Evolutionary conservation across 2,797 vertebrate species (phyloP).

Genomic region (Erpetoichthys calabaricus): DNA sequence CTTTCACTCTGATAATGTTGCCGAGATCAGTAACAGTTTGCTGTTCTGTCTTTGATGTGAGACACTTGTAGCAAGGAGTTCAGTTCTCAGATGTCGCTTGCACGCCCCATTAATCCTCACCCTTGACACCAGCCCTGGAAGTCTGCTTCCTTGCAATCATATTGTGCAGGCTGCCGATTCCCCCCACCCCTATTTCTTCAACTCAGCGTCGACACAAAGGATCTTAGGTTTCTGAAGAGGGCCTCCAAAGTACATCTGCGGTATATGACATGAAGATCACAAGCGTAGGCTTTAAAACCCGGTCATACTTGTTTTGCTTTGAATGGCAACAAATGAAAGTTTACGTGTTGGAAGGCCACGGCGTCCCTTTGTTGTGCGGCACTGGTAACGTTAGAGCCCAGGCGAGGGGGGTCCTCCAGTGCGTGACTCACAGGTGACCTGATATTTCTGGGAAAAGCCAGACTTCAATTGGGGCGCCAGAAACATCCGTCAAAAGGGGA

Average conservation of each 20-base stretch:
- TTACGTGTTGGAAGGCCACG: slow-evolving; percentile 13
- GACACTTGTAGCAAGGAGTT: too few species aligned
- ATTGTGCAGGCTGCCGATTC: too few species aligned
- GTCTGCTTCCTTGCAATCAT: too few species aligned
- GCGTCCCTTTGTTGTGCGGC: slow-evolving; percentile 19
- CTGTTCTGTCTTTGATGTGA: too few species aligned
- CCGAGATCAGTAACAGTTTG: too few species aligned
- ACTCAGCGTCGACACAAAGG: not conserved
- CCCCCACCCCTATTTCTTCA: too few species aligned
- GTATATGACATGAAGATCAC: slow-evolving; percentile 1
- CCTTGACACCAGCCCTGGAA: too few species aligned
- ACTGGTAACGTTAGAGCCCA: slow-evolving; percentile 19
- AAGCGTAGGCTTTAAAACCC: slow-evolving; percentile 20
- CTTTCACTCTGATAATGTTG: too few species aligned
- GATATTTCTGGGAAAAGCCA: slow-evolving; percentile 27
- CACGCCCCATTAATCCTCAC: too few species aligned
- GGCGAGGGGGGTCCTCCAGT: slow-evolving; percentile 3
- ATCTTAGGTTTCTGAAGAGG: not conserved
- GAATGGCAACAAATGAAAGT: slow-evolving; percentile 35
- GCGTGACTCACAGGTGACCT: slow-evolving; percentile 20
- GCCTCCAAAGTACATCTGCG: not conserved
- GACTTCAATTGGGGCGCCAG: not conserved
- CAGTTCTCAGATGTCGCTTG: too few species aligned
- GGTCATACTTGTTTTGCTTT: slow-evolving; percentile 44
- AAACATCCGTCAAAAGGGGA: slow-evolving; percentile 5